Evolutionary conservation across 2,888 invertebrate genomes (phyloP), one percentile per base, ranked within the genome.

Genomic region (Watsonalla binaria): DNA sequence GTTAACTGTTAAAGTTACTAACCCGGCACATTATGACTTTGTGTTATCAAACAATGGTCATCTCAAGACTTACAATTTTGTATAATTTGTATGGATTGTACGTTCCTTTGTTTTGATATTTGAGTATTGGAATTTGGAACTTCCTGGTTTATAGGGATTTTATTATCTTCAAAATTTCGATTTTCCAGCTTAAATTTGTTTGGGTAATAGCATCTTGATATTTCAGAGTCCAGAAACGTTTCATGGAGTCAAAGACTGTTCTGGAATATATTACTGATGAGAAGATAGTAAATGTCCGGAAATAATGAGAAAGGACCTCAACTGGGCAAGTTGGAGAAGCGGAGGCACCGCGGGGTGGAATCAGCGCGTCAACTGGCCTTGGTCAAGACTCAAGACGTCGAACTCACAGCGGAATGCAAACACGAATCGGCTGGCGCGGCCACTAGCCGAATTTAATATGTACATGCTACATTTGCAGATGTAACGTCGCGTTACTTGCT

Each of bases 321-420:
- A 63, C 49, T 64, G 66, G 68, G 63, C 51, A 61, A 64, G 65
- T 58, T 58, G 66, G 58, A 65, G 42, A 37, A 59, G 58, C 69
- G 67, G 84, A 81, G 84, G 86, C 84, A 71, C 84, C 78, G 76
- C 66, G 71, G 74, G 78, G 78, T 70, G 70, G 69, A 63, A 60
- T 59, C 59, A 59, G 60, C 60, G 63, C 63, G 61, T 46, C 51
- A 37, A 14, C 45, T 76, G 81, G 79, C 89, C 90, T 89, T 89
- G 89, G 68, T 58, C 65, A 76, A 78, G 82, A 72, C 89, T 58
- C 65, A 76, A 78, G 82, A 72, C 89, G 76, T 74, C 86, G 88
- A 89, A 84, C 87, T 75, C 81, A 59, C 72, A 54, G 51, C 78
- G 86, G 87, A 87, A 86, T 84, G 88, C 86, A 82, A 87, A 86